Base-by-base conservation (phyloP, 2,888 invertebrate species). In the Dastarcus helophoroides region DNA sequence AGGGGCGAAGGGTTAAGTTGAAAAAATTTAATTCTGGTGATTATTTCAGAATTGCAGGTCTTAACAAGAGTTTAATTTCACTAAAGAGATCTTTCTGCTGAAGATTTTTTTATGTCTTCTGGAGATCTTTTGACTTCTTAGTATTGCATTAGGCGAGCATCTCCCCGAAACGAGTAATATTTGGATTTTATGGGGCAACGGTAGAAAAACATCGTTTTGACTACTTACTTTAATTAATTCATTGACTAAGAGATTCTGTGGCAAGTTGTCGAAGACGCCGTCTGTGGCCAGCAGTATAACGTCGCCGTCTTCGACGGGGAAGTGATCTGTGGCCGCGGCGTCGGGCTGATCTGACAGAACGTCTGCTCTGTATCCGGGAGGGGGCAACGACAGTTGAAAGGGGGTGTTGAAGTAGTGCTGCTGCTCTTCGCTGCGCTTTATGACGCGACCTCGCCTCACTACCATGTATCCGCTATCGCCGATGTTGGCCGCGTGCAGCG, bases 351-450 rank as follows among this genome's bases (percentile, higher is more conserved):
- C 94, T 60, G 86, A 86, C 11, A 91, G 74, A 37, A 91, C 91
- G 52, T 81, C 78, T 39, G 79, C 78, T 43, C 82, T 80, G 46
- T 85, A 82, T 8, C 85, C 85, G 2, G 91, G 89, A 12, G 95
- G 95, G 19, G 94, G 89, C 47, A 95, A 66, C 27, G 94, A 88
- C 41, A 97, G 70, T 64, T 97, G 97, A 70, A 90, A 97, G 3
- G 97, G 97, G 21, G 97, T 95, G 66, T 97, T 97, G 64, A 97
- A 97, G 65, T 95, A 95, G 63, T 97, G 97, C 53, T 94, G 93
- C 55, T 97, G 97, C 59, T 97, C 97, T 51, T 86, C 85, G 3
- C 94, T 94, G 39, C 88, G 78, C 57, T 91, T 86, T 14, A 97
- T 80, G 11, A 97, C 77, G 46, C 79, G 73, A 11, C 90, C 91